A percentile compares a stretch with the other conserved stretches of the same genome.
These are phyloP conservation scores for Dexiosoma caninum DNA, from an alignment of 2,888 invertebrate species.

Conservation along the genomic window DNA sequence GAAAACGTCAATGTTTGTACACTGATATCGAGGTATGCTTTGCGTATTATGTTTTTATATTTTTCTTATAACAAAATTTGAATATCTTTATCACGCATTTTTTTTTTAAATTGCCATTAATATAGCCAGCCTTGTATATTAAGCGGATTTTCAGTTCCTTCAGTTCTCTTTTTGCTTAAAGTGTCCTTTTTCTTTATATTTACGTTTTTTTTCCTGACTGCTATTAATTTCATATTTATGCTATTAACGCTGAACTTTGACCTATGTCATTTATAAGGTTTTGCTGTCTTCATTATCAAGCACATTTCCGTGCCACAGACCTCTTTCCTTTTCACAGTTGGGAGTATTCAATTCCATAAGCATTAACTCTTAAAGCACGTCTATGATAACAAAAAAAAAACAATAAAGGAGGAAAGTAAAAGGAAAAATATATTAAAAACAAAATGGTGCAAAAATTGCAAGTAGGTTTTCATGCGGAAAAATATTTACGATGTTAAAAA, in stretches of 20 bases:
- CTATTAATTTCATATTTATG: constrained; percentile 60
- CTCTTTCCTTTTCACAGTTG: neutral
- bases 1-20: constrained; percentile 40
- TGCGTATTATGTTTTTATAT: neutral
- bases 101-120: constrained; percentile 17
- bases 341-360: neutral
- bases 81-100: constrained; percentile 26
- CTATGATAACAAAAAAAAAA: neutral
- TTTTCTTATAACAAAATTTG: neutral
- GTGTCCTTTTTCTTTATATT: neutral
- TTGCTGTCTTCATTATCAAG: constrained; percentile 24
- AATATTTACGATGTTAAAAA: constrained; percentile 30
- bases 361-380: neutral
- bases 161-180: neutral
- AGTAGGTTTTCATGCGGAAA: constrained; percentile 49
- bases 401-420: neutral
- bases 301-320: neutral
- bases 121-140: neutral
- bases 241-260: constrained; percentile 57
- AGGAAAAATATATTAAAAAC: constrained; percentile 17
- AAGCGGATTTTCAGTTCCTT: no score
- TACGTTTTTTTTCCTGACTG: constrained; percentile 6
- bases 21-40: constrained; percentile 30
- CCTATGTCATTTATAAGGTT: constrained; percentile 31
- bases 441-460: constrained; percentile 33